Evolutionary conservation across 2,113 vertebrate genomes (phyloP).

Genomic region (Pelodiscus sinensis): DNA sequence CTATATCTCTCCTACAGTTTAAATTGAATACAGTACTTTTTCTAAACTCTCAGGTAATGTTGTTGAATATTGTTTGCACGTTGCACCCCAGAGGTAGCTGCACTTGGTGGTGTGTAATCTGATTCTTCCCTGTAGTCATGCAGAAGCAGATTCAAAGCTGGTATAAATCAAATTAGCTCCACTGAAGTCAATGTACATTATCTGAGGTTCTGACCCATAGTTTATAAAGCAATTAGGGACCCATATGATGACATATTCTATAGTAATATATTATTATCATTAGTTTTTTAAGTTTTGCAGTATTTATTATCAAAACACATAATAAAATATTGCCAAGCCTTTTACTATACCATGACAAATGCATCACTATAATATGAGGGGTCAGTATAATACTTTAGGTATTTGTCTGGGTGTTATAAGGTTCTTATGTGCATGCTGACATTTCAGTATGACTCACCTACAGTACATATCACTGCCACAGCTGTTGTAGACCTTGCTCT

Average conservation of each 20-base stretch:
- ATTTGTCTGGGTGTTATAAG: constrained; percentile 36
- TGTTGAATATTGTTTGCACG: background rate
- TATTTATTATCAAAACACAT: background rate
- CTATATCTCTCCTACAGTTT: background rate
- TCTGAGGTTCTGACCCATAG: constrained; percentile 21
- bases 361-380: background rate
- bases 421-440: constrained; percentile 28
- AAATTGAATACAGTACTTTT: background rate
- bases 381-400: constrained; percentile 6
- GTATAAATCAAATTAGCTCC: constrained; percentile 32
- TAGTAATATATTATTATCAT: background rate
- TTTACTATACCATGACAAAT: background rate
- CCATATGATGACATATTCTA: background rate
- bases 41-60: background rate
- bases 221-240: constrained; percentile 24
- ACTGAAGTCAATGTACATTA: constrained; percentile 25
- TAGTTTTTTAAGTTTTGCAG: background rate
- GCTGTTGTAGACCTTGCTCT: constrained; percentile 65
- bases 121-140: background rate
- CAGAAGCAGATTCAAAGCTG: constrained; percentile 12
- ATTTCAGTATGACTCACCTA: constrained; percentile 68
- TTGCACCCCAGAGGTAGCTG: constrained; percentile 7
- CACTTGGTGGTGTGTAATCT: constrained; percentile 43
- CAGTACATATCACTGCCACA: constrained; percentile 51
- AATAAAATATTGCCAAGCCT: background rate